Percentiles rank a stretch among this genome's conserved stretches.
phyloP scores from a whole-genome alignment of 2,113 vertebrate genomes.

The Prochilodus magdalenae region DNA sequence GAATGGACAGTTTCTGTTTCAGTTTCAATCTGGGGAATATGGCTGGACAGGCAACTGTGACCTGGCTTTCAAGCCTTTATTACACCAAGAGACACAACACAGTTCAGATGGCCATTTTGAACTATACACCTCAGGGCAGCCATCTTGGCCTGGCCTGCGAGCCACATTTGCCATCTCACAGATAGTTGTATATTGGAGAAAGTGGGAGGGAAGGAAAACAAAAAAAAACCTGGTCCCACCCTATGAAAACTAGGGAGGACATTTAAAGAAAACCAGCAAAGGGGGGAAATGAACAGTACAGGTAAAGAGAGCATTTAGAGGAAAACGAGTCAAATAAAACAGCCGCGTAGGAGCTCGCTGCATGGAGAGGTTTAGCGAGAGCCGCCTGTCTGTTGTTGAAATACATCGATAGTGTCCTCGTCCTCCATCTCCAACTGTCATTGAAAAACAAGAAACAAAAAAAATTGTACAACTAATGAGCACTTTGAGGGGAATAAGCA shows the following conservation, averaged over 20 bases:
- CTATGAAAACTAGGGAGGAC: conserved; percentile 32
- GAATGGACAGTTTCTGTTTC: conserved; percentile 5
- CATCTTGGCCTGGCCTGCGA: conserved; percentile 32
- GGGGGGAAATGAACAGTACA: conserved; percentile 43
- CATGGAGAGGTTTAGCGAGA: conserved; percentile 73
- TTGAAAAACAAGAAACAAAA: conserved; percentile 13
- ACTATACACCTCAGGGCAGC: conserved; percentile 21
- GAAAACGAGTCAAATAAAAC: conserved; percentile 66
- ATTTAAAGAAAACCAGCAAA: conserved; percentile 49
- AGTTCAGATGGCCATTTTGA: conserved; percentile 40
- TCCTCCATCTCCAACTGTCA: conserved; percentile 86
- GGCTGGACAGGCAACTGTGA: conserved; percentile 4
- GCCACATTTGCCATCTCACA: conserved; percentile 19
- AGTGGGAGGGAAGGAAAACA: background rate
- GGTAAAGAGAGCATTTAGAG: conserved; percentile 58
- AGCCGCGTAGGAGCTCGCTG: conserved; percentile 63
- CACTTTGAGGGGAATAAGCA: too few species aligned
- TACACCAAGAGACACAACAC: conserved; percentile 3
- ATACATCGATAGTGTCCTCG: conserved; percentile 86
- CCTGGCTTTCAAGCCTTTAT: background rate
- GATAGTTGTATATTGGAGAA: conserved; percentile 39
- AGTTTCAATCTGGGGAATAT: background rate
- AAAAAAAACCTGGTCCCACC: background rate
- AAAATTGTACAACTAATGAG: too few species aligned
- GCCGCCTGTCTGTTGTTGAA: conserved; percentile 85